phyloP scores from a whole-genome alignment of 1,140 invertebrate genomes.

The Drosophila novamexicana region DNA sequence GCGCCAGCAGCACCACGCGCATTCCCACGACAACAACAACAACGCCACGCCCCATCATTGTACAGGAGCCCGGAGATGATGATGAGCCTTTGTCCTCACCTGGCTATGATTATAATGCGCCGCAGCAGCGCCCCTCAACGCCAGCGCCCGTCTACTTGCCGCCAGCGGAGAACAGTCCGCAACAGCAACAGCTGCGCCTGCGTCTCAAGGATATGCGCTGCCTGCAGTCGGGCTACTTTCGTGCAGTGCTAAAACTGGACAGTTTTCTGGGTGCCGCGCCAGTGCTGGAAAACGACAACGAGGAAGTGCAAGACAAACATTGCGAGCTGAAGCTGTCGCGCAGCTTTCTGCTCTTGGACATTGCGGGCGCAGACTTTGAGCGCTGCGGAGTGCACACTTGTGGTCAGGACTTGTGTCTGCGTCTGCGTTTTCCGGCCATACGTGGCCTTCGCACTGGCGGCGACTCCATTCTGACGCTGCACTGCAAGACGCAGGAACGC shows the following conservation, averaged over 20 bases:
- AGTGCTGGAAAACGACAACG: conserved; percentile 68
- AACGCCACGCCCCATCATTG: conserved; percentile 56
- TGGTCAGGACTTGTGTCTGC: conserved; percentile 85
- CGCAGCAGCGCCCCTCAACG: conserved; percentile 54
- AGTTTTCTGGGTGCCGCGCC: conserved; percentile 71
- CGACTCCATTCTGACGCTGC: conserved; percentile 87
- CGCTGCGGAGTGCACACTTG: conserved; percentile 84
- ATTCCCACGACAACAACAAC: conserved; percentile 33
- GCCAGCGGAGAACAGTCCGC: conserved; percentile 18
- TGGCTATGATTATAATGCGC: conserved; percentile 72
- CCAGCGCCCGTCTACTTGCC: conserved; percentile 70
- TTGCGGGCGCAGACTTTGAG: conserved; percentile 67
- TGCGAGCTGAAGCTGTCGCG: conserved; percentile 70
- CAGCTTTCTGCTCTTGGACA: conserved; percentile 67
- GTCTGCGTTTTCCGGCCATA: conserved; percentile 87
- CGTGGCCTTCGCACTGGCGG: conserved; percentile 87
- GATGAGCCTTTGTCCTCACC: conserved; percentile 9
- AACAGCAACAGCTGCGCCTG: conserved; percentile 58
- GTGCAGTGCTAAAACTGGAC: conserved; percentile 71
- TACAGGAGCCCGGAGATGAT: conserved; percentile 57
- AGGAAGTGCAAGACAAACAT: conserved; percentile 47
- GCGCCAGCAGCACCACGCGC: conserved; percentile 31
- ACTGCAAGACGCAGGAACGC: conserved; percentile 87
- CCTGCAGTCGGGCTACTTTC: conserved; percentile 69
- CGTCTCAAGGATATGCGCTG: conserved; percentile 81